phyloP scores from a whole-genome alignment of 1,140 invertebrate species.

The Drosophila guanche region DNA sequence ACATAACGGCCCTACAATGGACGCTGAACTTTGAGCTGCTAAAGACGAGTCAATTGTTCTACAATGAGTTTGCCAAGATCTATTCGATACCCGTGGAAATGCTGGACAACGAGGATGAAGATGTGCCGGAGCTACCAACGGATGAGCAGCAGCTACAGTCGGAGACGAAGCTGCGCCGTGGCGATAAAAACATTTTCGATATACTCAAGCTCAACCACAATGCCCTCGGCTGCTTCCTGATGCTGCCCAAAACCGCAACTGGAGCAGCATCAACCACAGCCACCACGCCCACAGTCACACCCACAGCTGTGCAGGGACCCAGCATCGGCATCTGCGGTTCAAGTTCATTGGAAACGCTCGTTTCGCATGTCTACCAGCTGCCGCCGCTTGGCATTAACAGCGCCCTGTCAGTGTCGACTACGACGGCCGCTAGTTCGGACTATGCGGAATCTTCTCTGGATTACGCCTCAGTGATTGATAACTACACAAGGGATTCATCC shows the following conservation, averaged over 20 bases:
- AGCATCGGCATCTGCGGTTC: slow-evolving; percentile 46
- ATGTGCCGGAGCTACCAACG: slow-evolving; percentile 10
- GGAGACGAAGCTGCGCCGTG: slow-evolving; percentile 59
- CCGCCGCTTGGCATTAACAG: slow-evolving; percentile 30
- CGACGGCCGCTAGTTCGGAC: slow-evolving; percentile 53
- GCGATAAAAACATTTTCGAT: slow-evolving; percentile 76
- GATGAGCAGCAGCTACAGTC: slow-evolving; percentile 3
- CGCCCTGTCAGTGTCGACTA: slow-evolving; percentile 53
- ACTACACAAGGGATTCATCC: slow-evolving; percentile 31
- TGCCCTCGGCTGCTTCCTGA: slow-evolving; percentile 73
- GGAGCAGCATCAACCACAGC: slow-evolving; percentile 27
- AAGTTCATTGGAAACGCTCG: slow-evolving; percentile 73
- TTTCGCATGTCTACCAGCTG: slow-evolving; percentile 39
- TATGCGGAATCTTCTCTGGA: slow-evolving; percentile 63
- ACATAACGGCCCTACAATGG: slow-evolving; percentile 76
- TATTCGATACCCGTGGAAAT: slow-evolving; percentile 77
- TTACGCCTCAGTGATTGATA: slow-evolving; percentile 57
- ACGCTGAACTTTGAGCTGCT: slow-evolving; percentile 76
- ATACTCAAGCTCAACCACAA: slow-evolving; percentile 78
- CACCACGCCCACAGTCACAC: slow-evolving; percentile 29
- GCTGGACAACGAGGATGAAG: slow-evolving; percentile 49
- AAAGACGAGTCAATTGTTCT: slow-evolving; percentile 76
- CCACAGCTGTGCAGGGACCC: slow-evolving; percentile 12
- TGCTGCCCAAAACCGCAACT: slow-evolving; percentile 69
- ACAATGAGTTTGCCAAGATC: slow-evolving; percentile 78